A percentile compares a stretch with the other conserved stretches of the same genome.
Evolutionary conservation across 2,888 invertebrate species (phyloP).

Genomic region (Ecdyonurus torrentis): DNA sequence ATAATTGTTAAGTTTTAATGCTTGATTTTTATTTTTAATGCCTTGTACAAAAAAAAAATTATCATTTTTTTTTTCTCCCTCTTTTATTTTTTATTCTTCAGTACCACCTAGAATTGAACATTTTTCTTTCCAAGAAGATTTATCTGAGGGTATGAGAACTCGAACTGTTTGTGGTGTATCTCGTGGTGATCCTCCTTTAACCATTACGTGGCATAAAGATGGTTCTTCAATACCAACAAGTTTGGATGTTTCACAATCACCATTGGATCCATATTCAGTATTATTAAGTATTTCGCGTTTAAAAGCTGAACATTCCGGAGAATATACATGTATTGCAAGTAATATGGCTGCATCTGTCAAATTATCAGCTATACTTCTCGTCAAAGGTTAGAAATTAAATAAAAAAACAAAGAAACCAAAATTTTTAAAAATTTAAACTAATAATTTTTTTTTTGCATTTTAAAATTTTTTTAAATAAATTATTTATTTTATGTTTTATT

Average conservation of each 20-base stretch:
- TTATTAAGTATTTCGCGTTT: constrained; percentile 61
- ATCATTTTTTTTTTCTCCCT: no score
- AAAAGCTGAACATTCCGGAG: constrained; percentile 55
- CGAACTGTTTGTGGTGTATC: constrained; percentile 66
- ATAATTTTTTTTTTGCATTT: no score
- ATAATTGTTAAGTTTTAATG: no score
- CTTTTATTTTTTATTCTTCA: constrained; percentile 26
- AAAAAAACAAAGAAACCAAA: not conserved
- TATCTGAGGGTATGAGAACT: constrained; percentile 66
- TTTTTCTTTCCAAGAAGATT: constrained; percentile 68
- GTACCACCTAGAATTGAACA: constrained; percentile 75
- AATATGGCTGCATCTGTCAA: constrained; percentile 63
- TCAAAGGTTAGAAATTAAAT: constrained; percentile 45
- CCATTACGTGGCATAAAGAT: constrained; percentile 70
- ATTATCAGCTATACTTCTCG: constrained; percentile 62
- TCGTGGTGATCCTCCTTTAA: constrained; percentile 62
- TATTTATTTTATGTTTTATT: no score
- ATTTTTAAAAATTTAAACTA: not conserved
- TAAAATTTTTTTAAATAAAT: no score
- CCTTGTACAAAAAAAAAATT: no score
- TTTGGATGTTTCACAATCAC: constrained; percentile 48
- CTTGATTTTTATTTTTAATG: no score
- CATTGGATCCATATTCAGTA: constrained; percentile 59
- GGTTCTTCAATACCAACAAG: constrained; percentile 47
- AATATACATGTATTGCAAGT: constrained; percentile 61